Conservation (phyloP, 2,113 vertebrate species). For the Gadus chalcogrammus region DNA sequence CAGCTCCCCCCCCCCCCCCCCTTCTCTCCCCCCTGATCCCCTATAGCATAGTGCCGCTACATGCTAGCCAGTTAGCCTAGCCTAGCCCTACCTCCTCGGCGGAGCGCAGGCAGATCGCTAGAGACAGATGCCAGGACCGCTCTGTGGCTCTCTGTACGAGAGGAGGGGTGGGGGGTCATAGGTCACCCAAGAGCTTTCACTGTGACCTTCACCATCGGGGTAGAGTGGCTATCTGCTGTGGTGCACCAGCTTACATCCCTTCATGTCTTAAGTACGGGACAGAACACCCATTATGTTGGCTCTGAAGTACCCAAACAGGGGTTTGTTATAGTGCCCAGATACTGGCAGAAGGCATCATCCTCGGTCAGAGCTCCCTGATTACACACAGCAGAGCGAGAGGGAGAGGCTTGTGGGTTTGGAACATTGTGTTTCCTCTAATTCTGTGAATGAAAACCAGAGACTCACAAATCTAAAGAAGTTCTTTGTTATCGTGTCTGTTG, state of each 20-base stretch:
- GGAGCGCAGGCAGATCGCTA: conserved; percentile 61
- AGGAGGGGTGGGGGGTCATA: conserved; percentile 67
- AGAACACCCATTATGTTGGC: conserved; percentile 16
- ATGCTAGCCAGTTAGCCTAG: conserved; percentile 68
- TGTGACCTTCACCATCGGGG: conserved; percentile 69
- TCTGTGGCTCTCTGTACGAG: conserved; percentile 66
- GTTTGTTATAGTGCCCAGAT: too few relatives aligned
- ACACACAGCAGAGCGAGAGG: too few relatives aligned
- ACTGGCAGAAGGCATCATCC: too few relatives aligned
- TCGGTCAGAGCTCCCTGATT: too few relatives aligned
- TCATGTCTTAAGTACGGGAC: conserved; percentile 25
- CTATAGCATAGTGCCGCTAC: conserved; percentile 41
- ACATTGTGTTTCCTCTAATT: too few relatives aligned
- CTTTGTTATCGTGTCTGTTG: too few relatives aligned
- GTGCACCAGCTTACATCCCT: conserved; percentile 39
- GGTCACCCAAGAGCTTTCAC: conserved; percentile 57
- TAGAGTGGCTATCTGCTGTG: conserved; percentile 53
- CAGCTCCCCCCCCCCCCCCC: conserved; percentile 37
- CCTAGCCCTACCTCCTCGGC: conserved; percentile 41
- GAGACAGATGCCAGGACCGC: conserved; percentile 75
- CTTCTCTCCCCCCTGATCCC: conserved; percentile 15
- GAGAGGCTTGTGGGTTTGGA: too few relatives aligned
- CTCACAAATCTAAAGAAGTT: too few relatives aligned
- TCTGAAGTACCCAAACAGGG: too few relatives aligned
- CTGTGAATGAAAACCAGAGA: too few relatives aligned